These are phyloP conservation scores for Egretta garzetta DNA, from an alignment of 2,113 vertebrate species.

Conservation along the genomic window DNA sequence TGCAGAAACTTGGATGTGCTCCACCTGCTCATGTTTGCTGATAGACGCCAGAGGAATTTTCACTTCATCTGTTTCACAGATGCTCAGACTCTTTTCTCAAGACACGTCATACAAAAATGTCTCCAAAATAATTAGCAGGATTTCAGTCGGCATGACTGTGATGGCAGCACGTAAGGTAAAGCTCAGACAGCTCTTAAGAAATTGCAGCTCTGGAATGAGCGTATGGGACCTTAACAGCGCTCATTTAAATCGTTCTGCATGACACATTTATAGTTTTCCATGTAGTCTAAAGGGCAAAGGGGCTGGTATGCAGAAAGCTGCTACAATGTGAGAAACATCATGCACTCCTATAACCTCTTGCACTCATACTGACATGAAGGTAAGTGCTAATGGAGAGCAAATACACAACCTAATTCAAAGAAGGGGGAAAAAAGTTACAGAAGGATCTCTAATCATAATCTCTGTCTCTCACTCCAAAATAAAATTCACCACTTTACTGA, in stretches of 20 bases:
- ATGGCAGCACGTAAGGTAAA: conserved; percentile 20
- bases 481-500: not conserved
- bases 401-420: not conserved
- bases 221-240: conserved; percentile 19
- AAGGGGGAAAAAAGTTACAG: fast-evolving
- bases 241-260: conserved; percentile 32
- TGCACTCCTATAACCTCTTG: conserved; percentile 11
- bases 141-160: not conserved
- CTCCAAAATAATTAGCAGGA: conserved; percentile 34
- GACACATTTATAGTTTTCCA: conserved; percentile 44
- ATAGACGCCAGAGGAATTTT: conserved; percentile 16
- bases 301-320: conserved; percentile 32
- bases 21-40: conserved; percentile 30
- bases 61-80: conserved; percentile 46
- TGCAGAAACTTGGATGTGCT: conserved; percentile 19
- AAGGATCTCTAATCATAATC: not conserved
- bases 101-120: conserved; percentile 9
- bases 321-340: conserved; percentile 36
- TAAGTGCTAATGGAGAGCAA: not conserved
- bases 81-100: conserved; percentile 29
- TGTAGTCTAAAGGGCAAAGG: conserved; percentile 8
- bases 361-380: not conserved
- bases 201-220: not conserved
- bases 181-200: conserved; percentile 36
- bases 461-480: not conserved